Base-by-base conservation (phyloP, 2,888 invertebrate species). In the Synanthedon andrenaeformis region DNA sequence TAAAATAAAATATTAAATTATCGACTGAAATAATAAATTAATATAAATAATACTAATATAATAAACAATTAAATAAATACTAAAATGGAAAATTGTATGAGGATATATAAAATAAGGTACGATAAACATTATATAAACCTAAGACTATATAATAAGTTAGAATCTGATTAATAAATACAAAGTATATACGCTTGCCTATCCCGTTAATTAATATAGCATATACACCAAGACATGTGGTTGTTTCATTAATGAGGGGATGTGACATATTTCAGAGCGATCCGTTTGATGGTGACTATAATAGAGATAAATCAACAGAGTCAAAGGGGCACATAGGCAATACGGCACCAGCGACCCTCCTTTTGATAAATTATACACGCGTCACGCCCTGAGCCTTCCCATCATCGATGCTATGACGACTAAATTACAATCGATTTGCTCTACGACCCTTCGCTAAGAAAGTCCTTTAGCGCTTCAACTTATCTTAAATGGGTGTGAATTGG, bases 281-380 rank as follows among this genome's bases (percentile, higher is more conserved):
- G 3, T 45, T 13, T 13, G 45, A 45, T 45, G 13, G 45, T 14
- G 45, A 45, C 45, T 45, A 35, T 35, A 12, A 14, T 45, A 14
- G 14, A 10, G 45, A 45, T 45, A 45, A 45, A 45, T 45, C 45
- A 45, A 14, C 14, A 13, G 35, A 13, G 45, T n/a, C 45, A 13
- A 45, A 45, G 45, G 45, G 45, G 45, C 45, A 45, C 14, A 12
- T 14, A 8, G 45, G 45, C 13, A 45, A 45, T 45, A 45, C 14
- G 45, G 14, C 45, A 45, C 35, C 35, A 8, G 35, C 56, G 61
- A 60, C 59, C 65, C 63, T 57, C 58, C 61, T 62, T 67, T 70
- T 70, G 70, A 71, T 72, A 66, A 67, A 72, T 72, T 67, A 71
- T 71, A 65, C 58, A 62, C 57, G 61, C 62, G 59, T 58, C 61